A percentile compares a stretch with the other conserved stretches of the same genome.
Evolutionary conservation across 2,797 vertebrate species (phyloP).

Genomic region (Parauchenoglanis ngamensis): DNA sequence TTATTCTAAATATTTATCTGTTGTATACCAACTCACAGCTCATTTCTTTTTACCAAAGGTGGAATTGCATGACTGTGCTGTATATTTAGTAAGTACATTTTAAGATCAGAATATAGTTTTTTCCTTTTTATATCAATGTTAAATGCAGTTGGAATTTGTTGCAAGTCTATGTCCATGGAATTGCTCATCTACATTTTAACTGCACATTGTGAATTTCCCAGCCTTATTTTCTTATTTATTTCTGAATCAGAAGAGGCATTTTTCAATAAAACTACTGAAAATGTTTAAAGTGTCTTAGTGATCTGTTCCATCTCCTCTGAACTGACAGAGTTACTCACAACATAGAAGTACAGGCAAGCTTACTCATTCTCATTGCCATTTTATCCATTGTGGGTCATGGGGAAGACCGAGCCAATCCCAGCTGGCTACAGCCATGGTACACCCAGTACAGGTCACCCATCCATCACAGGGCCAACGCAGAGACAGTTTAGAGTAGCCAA

Average conservation of each 20-base stretch:
- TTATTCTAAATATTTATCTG: constrained; percentile 83
- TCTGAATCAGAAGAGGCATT: constrained; percentile 99
- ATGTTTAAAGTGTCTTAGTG: constrained; percentile 70
- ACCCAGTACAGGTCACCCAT: too few relatives aligned
- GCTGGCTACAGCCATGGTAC: too few relatives aligned
- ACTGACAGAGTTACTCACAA: background rate
- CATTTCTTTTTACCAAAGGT: constrained; percentile 84
- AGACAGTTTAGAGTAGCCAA: too few relatives aligned
- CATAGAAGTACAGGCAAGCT: background rate
- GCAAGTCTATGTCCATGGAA: constrained; percentile 97
- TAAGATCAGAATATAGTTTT: constrained; percentile 85
- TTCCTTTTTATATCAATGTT: constrained; percentile 77
- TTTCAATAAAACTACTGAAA: constrained; percentile 99
- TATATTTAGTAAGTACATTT: constrained; percentile 97
- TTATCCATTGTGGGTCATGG: too few relatives aligned
- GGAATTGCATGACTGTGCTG: constrained; percentile 99
- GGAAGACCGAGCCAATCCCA: too few relatives aligned
- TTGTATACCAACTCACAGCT: constrained; percentile 84
- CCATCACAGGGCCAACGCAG: too few relatives aligned
- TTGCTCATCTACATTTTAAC: constrained; percentile 97
- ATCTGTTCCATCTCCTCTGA: constrained; percentile 36
- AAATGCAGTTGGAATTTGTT: constrained; percentile 94
- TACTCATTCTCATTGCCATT: too few relatives aligned
- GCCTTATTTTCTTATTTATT: constrained; percentile 99
- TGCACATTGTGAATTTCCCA: constrained; percentile 99